A percentile compares a stretch with the other conserved stretches of the same genome.
These are phyloP conservation scores for Ctenomys sociabilis DNA, from an alignment of 2,113 vertebrate species.

Conservation along the genomic window DNA sequence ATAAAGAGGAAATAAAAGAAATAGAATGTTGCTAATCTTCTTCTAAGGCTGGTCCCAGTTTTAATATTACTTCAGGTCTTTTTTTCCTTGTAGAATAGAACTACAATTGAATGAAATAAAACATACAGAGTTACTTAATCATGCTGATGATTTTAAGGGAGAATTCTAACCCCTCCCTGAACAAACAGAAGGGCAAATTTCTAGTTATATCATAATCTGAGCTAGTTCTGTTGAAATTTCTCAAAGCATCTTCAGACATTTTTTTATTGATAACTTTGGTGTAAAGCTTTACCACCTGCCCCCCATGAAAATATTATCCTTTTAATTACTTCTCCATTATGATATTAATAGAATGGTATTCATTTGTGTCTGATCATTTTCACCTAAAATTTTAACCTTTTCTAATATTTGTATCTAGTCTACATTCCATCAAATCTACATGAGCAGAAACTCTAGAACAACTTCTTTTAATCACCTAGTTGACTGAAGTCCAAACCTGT, in stretches of 20 bases:
- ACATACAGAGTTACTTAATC: neutral
- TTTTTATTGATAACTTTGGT: neutral
- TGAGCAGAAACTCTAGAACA: conserved; percentile 13
- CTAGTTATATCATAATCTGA: neutral
- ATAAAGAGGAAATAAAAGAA: conserved; percentile 10
- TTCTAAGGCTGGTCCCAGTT: neutral
- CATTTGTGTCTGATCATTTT: neutral
- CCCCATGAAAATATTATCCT: neutral
- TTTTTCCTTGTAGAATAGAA: neutral
- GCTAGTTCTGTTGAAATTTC: conserved; percentile 19
- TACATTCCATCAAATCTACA: neutral
- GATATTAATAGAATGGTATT: neutral
- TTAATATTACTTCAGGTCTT: neutral
- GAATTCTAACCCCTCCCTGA: neutral
- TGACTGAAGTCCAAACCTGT: neutral
- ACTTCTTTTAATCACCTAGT: neutral
- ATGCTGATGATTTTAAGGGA: conserved; percentile 18
- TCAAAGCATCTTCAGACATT: neutral
- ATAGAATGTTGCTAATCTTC: neutral
- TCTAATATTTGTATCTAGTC: neutral
- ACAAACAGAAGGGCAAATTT: neutral
- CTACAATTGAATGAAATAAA: conserved; percentile 23
- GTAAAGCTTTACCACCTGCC: neutral
- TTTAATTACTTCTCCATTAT: conserved; percentile 20
- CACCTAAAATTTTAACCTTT: neutral